Evolutionary conservation across 2,888 invertebrate species (phyloP).

Genomic region (Frankliniella intonsa): DNA sequence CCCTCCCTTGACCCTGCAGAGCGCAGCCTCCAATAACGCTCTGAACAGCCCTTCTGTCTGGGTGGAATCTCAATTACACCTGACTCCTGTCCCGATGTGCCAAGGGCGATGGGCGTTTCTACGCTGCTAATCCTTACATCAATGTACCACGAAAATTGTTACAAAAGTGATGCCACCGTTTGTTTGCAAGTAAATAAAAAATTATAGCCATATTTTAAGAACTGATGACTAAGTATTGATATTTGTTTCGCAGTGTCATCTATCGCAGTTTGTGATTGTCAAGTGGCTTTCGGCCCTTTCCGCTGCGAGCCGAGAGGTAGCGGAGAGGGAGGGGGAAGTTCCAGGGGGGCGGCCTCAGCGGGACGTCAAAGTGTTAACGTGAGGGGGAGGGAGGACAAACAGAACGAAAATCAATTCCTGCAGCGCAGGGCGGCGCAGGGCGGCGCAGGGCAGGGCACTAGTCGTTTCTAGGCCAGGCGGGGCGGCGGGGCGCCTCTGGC

Average conservation of each 20-base stretch:
- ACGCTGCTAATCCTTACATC: no score
- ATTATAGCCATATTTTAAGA: neutral
- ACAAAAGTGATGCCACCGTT: no score
- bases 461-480: neutral
- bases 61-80: no score
- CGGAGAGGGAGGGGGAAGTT: neutral
- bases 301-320: neutral
- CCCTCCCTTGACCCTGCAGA: slow-evolving; percentile 26
- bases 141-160: no score
- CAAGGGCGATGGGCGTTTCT: no score
- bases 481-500: neutral
- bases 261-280: neutral
- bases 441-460: neutral
- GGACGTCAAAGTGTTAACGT: neutral
- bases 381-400: neutral
- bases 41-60: no score
- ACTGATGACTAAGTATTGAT: neutral
- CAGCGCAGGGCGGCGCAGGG: neutral
- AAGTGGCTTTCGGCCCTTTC: neutral
- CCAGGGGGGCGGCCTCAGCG: neutral
- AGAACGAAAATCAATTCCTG: no score
- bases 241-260: neutral
- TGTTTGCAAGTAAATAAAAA: no score
- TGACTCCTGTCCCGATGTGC: no score
- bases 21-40: no score